Evolutionary conservation across 2,888 invertebrate genomes (phyloP).

Genomic region (Empis livida): DNA sequence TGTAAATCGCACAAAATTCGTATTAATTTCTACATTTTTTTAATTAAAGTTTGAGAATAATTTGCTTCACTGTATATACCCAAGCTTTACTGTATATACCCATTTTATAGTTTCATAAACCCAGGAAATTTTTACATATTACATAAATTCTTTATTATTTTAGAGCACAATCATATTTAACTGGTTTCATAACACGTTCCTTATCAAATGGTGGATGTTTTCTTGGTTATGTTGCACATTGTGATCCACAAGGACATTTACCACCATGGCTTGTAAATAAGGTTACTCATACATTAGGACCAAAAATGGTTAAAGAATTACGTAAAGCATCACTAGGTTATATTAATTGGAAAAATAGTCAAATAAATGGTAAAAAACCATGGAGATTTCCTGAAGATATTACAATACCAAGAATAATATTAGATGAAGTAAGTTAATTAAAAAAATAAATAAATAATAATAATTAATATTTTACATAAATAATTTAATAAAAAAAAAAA

Average conservation of each 20-base stretch:
- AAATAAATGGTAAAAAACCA: conserved; percentile 66
- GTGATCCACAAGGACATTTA: conserved; percentile 75
- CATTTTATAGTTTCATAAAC: no score
- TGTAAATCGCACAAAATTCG: no score
- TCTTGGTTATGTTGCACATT: conserved; percentile 78
- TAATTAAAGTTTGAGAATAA: no score
- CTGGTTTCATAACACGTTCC: conserved; percentile 55
- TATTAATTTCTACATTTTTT: not conserved
- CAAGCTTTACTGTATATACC: no score
- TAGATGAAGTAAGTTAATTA: conserved; percentile 40
- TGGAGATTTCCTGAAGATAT: conserved; percentile 84
- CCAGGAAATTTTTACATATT: no score
- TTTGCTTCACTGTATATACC: no score
- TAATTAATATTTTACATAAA: not conserved
- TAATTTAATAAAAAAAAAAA: no score
- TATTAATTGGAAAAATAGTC: conserved; percentile 63
- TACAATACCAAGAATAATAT: conserved; percentile 51
- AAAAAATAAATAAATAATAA: not conserved
- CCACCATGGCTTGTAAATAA: conserved; percentile 86
- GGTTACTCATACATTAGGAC: conserved; percentile 66
- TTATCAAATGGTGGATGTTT: conserved; percentile 50
- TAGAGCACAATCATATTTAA: conserved; percentile 48
- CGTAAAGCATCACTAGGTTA: conserved; percentile 74
- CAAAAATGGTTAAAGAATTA: conserved; percentile 70
- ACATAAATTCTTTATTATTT: no score